phyloP scores from a whole-genome alignment of 2,888 invertebrate genomes.

The Carcina quercana region DNA sequence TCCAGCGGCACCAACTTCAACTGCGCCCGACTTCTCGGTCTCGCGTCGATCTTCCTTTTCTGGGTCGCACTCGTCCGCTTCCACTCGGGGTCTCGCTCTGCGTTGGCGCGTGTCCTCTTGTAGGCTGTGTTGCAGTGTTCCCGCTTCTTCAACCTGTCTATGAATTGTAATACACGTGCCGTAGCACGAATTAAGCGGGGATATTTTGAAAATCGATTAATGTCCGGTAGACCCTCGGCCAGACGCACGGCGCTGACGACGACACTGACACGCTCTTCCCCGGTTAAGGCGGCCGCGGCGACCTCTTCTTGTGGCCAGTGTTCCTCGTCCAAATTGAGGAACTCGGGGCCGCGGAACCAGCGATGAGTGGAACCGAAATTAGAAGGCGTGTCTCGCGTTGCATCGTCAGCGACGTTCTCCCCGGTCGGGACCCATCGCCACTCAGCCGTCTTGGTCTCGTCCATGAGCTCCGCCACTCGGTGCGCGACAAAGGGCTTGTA shows the following conservation, averaged over 20 bases:
- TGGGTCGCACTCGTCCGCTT: conserved; percentile 12
- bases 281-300: too few relatives aligned
- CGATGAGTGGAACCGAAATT: conserved; percentile 2
- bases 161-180: conserved; percentile 11
- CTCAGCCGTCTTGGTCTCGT: conserved; percentile 10
- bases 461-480: conserved; percentile 14
- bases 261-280: neutral
- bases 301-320: conserved; percentile 4
- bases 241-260: too few relatives aligned
- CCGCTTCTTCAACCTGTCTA: conserved; percentile 9
- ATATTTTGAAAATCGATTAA: too few relatives aligned
- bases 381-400: conserved; percentile 12
- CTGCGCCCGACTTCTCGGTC: conserved; percentile 11
- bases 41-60: conserved; percentile 9
- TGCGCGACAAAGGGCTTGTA: conserved; percentile 15
- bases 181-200: too few relatives aligned
- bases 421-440: conserved; percentile 21
- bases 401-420: conserved; percentile 19
- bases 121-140: neutral
- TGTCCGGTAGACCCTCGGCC: too few relatives aligned
- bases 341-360: conserved; percentile 15
- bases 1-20: too few relatives aligned
- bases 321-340: too few relatives aligned
- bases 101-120: neutral
- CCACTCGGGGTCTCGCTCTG: neutral